Conservation (phyloP, 2,797 vertebrate species). For the Lepilemur septentrionalis region DNA sequence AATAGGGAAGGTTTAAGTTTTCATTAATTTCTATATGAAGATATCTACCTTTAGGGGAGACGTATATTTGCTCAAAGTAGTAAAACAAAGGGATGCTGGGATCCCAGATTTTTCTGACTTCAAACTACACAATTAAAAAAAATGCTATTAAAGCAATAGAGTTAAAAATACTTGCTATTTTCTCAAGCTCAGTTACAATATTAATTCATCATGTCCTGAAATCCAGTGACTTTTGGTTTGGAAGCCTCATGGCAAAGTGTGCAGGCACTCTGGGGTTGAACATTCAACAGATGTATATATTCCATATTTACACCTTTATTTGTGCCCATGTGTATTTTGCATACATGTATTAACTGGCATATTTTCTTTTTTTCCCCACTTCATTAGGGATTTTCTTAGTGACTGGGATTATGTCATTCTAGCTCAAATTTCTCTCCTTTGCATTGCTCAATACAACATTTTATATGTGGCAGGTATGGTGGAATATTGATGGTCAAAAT, state of each 20-base stretch:
- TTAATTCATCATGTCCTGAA: not conserved
- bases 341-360: not conserved
- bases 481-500: not conserved
- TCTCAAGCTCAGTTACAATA: not conserved
- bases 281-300: not conserved
- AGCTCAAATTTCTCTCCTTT: not conserved
- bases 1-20: not conserved
- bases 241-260: not conserved
- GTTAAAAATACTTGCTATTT: not conserved
- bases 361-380: not conserved
- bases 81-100: not conserved
- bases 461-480: not conserved
- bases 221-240: not conserved
- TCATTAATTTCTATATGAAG: not conserved
- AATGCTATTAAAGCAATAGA: not conserved
- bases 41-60: not conserved
- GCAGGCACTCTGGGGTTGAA: not conserved
- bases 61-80: not conserved
- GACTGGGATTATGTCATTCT: not conserved
- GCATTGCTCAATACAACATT: not conserved
- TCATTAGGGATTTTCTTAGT: not conserved
- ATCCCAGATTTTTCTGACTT: not conserved
- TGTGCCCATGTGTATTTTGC: not conserved
- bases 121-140: not conserved
- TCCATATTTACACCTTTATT: not conserved